A percentile compares a stretch with the other conserved stretches of the same genome.
phyloP scores from a whole-genome alignment of 1,140 invertebrate genomes.

The Pararge aegeria region DNA sequence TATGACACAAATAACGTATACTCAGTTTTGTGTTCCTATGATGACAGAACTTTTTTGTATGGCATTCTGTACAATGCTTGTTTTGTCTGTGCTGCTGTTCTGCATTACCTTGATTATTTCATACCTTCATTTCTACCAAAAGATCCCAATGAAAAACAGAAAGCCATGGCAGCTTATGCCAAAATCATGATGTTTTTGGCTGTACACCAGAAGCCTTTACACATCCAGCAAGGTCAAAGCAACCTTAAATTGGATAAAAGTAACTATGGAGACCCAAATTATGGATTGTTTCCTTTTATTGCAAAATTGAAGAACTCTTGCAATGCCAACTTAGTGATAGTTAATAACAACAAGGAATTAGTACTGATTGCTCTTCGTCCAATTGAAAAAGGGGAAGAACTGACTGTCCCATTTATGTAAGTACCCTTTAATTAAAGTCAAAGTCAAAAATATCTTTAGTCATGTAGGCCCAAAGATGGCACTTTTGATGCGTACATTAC shows the following conservation, averaged over 20 bases:
- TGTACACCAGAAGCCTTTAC: slow-evolving; percentile 11
- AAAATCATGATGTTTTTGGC: slow-evolving; percentile 36
- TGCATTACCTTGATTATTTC: slow-evolving; percentile 22
- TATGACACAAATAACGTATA: slow-evolving; percentile 22
- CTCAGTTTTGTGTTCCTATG: slow-evolving; percentile 26
- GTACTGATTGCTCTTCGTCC: slow-evolving; percentile 30
- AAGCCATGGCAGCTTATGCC: slow-evolving; percentile 24
- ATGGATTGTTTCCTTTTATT: slow-evolving; percentile 30
- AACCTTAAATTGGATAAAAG: neutral
- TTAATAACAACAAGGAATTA: slow-evolving; percentile 27
- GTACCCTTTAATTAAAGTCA: slow-evolving; percentile 22
- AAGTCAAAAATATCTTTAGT: too few species aligned
- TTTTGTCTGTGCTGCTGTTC: slow-evolving; percentile 31
- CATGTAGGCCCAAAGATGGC: too few species aligned
- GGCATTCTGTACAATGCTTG: slow-evolving; percentile 28
- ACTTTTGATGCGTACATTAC: too few species aligned
- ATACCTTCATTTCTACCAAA: slow-evolving; percentile 31
- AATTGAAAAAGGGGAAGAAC: slow-evolving; percentile 37
- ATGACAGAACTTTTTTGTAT: slow-evolving; percentile 30
- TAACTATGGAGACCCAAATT: slow-evolving; percentile 4
- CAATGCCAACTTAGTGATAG: slow-evolving; percentile 21
- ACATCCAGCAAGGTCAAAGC: slow-evolving; percentile 7
- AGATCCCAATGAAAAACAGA: slow-evolving; percentile 11
- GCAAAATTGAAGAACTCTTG: slow-evolving; percentile 33
- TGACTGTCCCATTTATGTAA: slow-evolving; percentile 36